Conservation (phyloP, 2,113 vertebrate species). For the Ondatra zibethicus region DNA sequence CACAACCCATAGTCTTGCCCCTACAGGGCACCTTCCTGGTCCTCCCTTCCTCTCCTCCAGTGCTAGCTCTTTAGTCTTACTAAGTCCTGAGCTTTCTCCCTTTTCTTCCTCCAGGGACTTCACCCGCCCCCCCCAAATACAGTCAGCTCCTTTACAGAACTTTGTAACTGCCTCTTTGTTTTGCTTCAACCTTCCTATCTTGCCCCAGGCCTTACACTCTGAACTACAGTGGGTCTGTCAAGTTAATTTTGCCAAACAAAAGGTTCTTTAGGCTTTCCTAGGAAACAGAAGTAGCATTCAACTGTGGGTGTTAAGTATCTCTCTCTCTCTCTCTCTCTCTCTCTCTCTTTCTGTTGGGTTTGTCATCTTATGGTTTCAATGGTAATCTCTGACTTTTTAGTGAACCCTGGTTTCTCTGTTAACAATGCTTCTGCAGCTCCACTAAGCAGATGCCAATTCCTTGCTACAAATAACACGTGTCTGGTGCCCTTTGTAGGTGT, state of each 20-base stretch:
- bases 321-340: conserved; percentile 42
- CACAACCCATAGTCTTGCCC: background rate
- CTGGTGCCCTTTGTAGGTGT: conserved; percentile 53
- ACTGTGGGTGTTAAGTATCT: conserved; percentile 55
- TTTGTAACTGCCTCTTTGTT: conserved; percentile 44
- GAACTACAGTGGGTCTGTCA: conserved; percentile 48
- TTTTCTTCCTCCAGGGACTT: background rate
- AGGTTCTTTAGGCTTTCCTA: conserved; percentile 57
- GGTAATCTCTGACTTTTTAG: conserved; percentile 57
- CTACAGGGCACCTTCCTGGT: background rate
- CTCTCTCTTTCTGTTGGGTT: conserved; percentile 41
- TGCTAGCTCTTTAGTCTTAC: background rate
- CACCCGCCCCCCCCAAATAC: background rate
- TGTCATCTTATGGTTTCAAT: conserved; percentile 51
- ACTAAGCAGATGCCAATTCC: conserved; percentile 41
- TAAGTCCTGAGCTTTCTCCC: background rate
- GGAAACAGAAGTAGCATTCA: conserved; percentile 66
- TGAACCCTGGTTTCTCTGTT: conserved; percentile 65
- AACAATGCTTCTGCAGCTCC: conserved; percentile 17
- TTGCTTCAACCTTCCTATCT: conserved; percentile 30
- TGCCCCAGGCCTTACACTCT: conserved; percentile 32
- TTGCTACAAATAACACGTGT: conserved; percentile 37
- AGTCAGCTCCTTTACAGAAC: background rate
- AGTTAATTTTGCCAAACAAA: conserved; percentile 72
- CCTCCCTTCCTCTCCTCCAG: background rate